Percentiles rank a stretch among this genome's conserved stretches.
phyloP scores from a whole-genome alignment of 1,140 invertebrate genomes.

The Euschistus heros region DNA sequence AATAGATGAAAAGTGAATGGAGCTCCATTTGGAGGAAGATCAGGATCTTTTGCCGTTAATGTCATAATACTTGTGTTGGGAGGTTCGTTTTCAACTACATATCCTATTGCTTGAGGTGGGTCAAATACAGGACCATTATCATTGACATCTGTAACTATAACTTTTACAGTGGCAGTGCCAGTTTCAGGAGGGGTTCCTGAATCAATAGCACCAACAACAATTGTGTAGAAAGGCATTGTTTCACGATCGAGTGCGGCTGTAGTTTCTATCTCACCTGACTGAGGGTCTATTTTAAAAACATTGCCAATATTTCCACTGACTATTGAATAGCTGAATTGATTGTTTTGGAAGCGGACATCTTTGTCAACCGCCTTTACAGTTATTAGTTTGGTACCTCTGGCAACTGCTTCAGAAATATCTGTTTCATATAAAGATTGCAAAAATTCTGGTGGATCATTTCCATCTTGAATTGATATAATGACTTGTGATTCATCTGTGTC shows the following conservation, averaged over 20 bases:
- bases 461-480: slow-evolving; percentile 85
- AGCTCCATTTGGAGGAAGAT: slow-evolving; percentile 81
- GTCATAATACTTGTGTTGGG: slow-evolving; percentile 73
- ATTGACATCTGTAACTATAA: slow-evolving; percentile 74
- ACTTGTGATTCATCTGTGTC: slow-evolving; percentile 92
- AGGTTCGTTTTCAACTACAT: slow-evolving; percentile 80
- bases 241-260: slow-evolving; percentile 70
- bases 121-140: slow-evolving; percentile 86
- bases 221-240: slow-evolving; percentile 56
- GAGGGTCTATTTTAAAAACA: slow-evolving; percentile 80
- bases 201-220: slow-evolving; percentile 85
- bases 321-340: slow-evolving; percentile 85
- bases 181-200: slow-evolving; percentile 77
- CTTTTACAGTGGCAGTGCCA: slow-evolving; percentile 62
- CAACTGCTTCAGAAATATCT: slow-evolving; percentile 63
- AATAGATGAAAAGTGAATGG: slow-evolving; percentile 76
- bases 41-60: slow-evolving; percentile 73
- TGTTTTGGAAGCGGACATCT: slow-evolving; percentile 81
- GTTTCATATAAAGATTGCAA: slow-evolving; percentile 60
- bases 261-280: slow-evolving; percentile 70
- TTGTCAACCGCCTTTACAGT: slow-evolving; percentile 80
- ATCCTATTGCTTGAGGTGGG: slow-evolving; percentile 53
- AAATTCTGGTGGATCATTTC: slow-evolving; percentile 91
- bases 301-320: slow-evolving; percentile 70
- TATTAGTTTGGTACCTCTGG: slow-evolving; percentile 57